A percentile compares a stretch with the other conserved stretches of the same genome.
Conservation (phyloP, 30 jellyfish, hydroid and myxozoan genomes). For the Aurelia aurita complex sp. Pacific region DNA sequence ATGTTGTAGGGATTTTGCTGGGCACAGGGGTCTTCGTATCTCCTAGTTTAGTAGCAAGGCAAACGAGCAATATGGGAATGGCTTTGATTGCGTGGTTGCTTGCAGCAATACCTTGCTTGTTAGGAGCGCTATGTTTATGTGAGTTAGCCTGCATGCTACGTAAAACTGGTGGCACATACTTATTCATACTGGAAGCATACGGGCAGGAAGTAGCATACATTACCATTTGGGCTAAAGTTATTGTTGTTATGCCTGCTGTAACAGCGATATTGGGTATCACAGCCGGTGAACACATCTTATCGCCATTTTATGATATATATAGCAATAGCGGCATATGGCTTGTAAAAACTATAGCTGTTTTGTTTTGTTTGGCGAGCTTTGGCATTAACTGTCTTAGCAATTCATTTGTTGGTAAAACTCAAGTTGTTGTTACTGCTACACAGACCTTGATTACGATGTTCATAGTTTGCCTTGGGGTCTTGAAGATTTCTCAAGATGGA, state of each 20-base stretch:
- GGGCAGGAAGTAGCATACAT: slow-evolving; percentile 6
- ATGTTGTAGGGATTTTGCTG: background rate
- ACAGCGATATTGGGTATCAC: background rate
- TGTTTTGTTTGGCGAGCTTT: background rate
- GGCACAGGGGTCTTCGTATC: slow-evolving; percentile 16
- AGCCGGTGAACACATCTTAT: slow-evolving; percentile 2
- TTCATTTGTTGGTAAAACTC: background rate
- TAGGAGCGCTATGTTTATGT: slow-evolving; percentile 16
- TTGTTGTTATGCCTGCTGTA: slow-evolving; percentile 2
- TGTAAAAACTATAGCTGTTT: background rate
- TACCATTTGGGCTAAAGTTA: background rate
- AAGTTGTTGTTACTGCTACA: background rate
- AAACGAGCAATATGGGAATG: slow-evolving; percentile 23
- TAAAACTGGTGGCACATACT: slow-evolving; percentile 14
- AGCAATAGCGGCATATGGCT: slow-evolving; percentile 1
- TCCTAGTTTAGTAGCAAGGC: slow-evolving; percentile 7
- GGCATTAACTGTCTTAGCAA: background rate
- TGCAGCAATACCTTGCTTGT: background rate
- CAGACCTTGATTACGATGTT: background rate
- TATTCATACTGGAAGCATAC: slow-evolving; percentile 4
- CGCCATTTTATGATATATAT: background rate
- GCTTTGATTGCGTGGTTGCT: slow-evolving; percentile 15
- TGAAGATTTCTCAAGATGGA: background rate
- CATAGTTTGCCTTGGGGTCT: background rate
- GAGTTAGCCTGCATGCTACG: slow-evolving; percentile 16